These are phyloP conservation scores for Drosophila tsacasi DNA, from an alignment of 1,140 invertebrate genomes.

Conservation along the genomic window DNA sequence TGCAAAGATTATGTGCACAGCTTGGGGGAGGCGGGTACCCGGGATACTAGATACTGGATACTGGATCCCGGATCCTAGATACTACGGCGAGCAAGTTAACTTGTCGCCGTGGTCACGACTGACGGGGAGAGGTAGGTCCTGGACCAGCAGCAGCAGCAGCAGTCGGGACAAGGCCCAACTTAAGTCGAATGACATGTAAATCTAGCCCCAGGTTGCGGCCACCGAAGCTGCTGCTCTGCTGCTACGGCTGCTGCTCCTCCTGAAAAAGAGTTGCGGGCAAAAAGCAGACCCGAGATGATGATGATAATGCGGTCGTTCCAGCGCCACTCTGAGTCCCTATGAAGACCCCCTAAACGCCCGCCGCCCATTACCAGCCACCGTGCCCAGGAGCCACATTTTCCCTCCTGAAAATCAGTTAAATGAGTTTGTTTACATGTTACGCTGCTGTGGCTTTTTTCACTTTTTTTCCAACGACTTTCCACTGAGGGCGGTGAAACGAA, in stretches of 20 bases:
- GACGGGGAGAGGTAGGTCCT: conserved; percentile 23
- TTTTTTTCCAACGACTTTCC: conserved; percentile 21
- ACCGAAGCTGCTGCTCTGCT: conserved; percentile 61
- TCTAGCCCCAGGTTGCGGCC: conserved; percentile 67
- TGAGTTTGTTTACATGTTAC: conserved; percentile 82
- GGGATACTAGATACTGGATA: conserved; percentile 27
- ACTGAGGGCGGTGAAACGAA: conserved; percentile 41
- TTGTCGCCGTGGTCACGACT: conserved; percentile 44
- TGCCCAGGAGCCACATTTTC: conserved; percentile 79
- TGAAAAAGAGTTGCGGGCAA: conserved; percentile 70
- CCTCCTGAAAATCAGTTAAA: conserved; percentile 82
- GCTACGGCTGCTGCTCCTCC: conserved; percentile 44
- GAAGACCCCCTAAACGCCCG: conserved; percentile 8
- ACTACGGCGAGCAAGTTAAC: conserved; percentile 40
- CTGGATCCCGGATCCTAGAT: conserved; percentile 22
- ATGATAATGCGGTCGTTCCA: conserved; percentile 57
- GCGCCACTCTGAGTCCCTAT: neutral
- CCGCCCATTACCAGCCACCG: conserved; percentile 40
- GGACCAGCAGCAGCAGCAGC: conserved; percentile 20
- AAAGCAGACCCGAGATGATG: conserved; percentile 43
- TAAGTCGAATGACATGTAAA: conserved; percentile 81
- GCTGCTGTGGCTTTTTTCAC: conserved; percentile 27
- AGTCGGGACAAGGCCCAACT: conserved; percentile 42
- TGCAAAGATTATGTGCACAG: conserved; percentile 79
- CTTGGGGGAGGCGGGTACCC: conserved; percentile 23